Evolutionary conservation across 2,797 vertebrate species (phyloP).

Genomic region (Oryzias dopingdopingensis): DNA sequence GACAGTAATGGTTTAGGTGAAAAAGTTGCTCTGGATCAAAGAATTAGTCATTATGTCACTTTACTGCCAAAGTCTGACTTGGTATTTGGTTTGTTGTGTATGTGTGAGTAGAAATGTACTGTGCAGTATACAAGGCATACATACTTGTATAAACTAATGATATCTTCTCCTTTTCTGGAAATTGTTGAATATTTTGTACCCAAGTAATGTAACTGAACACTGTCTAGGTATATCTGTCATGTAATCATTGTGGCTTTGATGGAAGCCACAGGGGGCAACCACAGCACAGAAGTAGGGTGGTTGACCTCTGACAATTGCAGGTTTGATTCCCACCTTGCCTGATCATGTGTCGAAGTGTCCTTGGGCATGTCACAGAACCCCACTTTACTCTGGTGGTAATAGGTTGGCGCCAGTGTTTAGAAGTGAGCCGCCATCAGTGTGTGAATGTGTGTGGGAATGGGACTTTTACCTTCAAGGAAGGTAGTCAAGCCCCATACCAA

Average conservation of each 20-base stretch:
- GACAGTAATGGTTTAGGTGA: slow-evolving; percentile 78
- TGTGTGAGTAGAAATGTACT: slow-evolving; percentile 42
- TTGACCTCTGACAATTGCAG: too few relatives aligned
- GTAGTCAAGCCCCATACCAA: too few relatives aligned
- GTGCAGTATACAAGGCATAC: neutral
- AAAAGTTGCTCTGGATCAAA: slow-evolving; percentile 65
- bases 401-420: too few relatives aligned
- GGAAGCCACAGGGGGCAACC: slow-evolving; percentile 29
- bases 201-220: slow-evolving; percentile 48
- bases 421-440: too few relatives aligned
- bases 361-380: too few relatives aligned
- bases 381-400: too few relatives aligned
- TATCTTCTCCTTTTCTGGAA: neutral
- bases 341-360: too few relatives aligned
- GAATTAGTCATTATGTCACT: slow-evolving; percentile 59
- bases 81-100: slow-evolving; percentile 42
- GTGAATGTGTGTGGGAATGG: too few relatives aligned
- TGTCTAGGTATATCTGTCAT: slow-evolving; percentile 52
- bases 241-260: slow-evolving; percentile 44
- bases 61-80: slow-evolving; percentile 57
- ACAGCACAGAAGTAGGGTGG: too few relatives aligned
- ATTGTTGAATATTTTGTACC: slow-evolving; percentile 40
- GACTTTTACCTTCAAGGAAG: too few relatives aligned
- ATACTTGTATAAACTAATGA: neutral
- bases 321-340: too few relatives aligned